Percentiles rank a stretch among this genome's conserved stretches.
phyloP scores from a whole-genome alignment of 2,888 invertebrate genomes.

The Leptinotarsa rubiginosa region DNA sequence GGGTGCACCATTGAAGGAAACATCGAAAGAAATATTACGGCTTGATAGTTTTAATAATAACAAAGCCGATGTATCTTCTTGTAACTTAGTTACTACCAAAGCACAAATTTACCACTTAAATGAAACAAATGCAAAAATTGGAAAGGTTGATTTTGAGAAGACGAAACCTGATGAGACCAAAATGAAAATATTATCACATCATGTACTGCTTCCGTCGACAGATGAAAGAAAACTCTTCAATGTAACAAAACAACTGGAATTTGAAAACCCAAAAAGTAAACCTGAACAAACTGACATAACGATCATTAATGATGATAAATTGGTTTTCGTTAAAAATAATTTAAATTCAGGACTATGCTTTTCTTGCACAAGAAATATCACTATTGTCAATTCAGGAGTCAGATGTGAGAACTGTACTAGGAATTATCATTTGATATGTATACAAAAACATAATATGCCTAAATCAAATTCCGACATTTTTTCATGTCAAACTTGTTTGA shows the following conservation, averaged over 20 bases:
- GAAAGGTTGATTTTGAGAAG: neutral
- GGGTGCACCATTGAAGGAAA: neutral
- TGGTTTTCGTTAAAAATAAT: neutral
- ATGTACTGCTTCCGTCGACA: neutral
- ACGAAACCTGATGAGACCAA: neutral
- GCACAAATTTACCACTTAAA: neutral
- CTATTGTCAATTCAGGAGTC: neutral
- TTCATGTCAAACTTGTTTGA: conserved; percentile 3
- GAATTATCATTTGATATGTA: neutral
- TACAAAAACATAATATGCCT: neutral
- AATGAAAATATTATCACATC: neutral
- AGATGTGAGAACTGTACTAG: conserved; percentile 1
- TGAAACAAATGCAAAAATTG: neutral
- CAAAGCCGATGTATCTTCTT: conserved; percentile 1
- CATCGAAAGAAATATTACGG: neutral
- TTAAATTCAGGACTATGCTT: neutral
- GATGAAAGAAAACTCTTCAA: conserved; percentile 1
- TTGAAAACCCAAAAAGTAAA: neutral
- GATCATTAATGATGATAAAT: neutral
- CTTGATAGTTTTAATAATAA: neutral
- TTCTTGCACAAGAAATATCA: conserved; percentile 1
- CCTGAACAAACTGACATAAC: neutral
- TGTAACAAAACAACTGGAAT: neutral
- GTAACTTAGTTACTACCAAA: neutral
- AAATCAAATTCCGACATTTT: neutral